These are phyloP conservation scores for Rhodinocichla rosea DNA, from an alignment of 2,113 vertebrate species.

Conservation along the genomic window DNA sequence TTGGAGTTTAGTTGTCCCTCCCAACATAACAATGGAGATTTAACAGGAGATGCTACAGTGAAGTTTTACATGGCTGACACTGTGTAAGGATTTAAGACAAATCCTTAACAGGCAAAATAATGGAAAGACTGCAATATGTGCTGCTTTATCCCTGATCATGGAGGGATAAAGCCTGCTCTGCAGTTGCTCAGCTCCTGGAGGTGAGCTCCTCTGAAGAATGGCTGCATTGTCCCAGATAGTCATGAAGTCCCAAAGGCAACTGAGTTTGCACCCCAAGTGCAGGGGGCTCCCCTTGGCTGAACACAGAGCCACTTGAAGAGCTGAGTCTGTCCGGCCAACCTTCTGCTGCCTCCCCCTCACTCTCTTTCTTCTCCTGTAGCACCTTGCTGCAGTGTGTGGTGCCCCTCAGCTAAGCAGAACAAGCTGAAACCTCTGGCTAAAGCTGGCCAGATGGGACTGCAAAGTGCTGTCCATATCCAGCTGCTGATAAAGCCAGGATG, in stretches of 20 bases:
- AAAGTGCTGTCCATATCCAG: neutral
- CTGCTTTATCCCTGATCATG: neutral
- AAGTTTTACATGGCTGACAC: neutral
- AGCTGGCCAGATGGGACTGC: neutral
- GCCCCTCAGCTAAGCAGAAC: neutral
- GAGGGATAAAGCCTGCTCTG: neutral
- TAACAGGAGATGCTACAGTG: neutral
- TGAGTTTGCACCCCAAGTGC: neutral
- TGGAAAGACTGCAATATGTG: neutral
- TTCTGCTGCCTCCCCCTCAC: neutral
- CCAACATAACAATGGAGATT: neutral
- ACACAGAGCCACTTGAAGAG: neutral
- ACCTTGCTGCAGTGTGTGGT: neutral
- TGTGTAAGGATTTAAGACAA: neutral
- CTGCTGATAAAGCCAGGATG: neutral
- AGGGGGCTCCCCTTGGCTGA: neutral
- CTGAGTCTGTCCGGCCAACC: neutral
- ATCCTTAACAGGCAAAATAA: neutral
- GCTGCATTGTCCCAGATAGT: neutral
- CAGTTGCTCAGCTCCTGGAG: neutral
- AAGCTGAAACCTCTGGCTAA: neutral
- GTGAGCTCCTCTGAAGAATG: neutral
- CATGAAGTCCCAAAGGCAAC: rapidly evolving
- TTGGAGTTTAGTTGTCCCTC: neutral
- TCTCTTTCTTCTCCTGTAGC: neutral